Conservation (phyloP, 2,888 invertebrate species). For the Aphodius granarius region DNA sequence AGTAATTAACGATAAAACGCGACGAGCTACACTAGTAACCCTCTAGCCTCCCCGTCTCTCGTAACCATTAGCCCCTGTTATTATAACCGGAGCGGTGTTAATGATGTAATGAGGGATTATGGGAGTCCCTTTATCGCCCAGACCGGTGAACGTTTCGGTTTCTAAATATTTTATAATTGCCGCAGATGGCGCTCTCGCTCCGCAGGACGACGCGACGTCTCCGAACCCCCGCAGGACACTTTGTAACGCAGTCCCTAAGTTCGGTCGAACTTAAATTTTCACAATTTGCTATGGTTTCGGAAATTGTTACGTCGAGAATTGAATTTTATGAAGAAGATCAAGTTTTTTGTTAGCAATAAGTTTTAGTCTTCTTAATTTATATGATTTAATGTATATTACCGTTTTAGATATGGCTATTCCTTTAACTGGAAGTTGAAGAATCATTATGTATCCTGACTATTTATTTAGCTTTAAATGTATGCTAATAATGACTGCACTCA, state of each 20-base stretch:
- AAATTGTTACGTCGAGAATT: neutral
- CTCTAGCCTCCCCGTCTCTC: neutral
- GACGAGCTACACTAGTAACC: neutral
- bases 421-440: no score
- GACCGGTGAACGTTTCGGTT: neutral
- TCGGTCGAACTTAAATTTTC: neutral
- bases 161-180: neutral
- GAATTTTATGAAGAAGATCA: neutral
- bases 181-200: neutral
- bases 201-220: neutral
- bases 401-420: no score
- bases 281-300: neutral
- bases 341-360: no score
- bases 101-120: neutral
- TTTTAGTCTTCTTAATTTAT: no score
- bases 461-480: no score
- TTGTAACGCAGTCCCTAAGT: no score
- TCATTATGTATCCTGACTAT: no score
- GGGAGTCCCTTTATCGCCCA: neutral
- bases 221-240: neutral
- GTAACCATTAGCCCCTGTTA: neutral
- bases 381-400: no score
- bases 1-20: neutral
- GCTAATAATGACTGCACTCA: no score
- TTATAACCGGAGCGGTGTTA: neutral